phyloP scores from a whole-genome alignment of 2,888 invertebrate genomes.

The Polyommatus icarus region DNA sequence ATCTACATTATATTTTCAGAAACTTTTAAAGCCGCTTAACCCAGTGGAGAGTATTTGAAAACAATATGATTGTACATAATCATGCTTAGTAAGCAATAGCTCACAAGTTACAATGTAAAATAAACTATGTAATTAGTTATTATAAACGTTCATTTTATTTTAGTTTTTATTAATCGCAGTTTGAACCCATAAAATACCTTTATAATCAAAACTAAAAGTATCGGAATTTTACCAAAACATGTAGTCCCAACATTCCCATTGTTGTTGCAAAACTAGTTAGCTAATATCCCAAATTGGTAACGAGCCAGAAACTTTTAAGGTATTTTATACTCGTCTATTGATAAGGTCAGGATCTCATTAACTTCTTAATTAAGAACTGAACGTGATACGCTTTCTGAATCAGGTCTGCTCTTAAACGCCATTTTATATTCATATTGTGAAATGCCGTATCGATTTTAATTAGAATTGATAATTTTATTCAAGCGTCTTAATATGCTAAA shows the following conservation, averaged over 20 bases:
- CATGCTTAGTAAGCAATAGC: no score
- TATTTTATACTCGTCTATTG: conserved; percentile 54
- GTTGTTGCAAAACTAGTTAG: conserved; percentile 3
- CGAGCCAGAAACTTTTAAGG: conserved; percentile 30
- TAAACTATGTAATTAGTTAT: no score
- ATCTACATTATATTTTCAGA: no score
- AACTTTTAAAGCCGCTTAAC: no score
- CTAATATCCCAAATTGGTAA: neutral
- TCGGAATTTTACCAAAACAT: neutral
- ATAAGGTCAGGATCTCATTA: conserved; percentile 66
- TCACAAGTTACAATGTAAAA: no score
- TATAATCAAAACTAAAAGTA: neutral
- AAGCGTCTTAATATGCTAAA: no score
- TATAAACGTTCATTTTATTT: no score
- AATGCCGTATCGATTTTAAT: conserved; percentile 12
- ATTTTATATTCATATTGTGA: conserved; percentile 12
- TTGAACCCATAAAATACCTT: neutral
- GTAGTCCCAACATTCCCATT: neutral
- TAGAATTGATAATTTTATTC: neutral
- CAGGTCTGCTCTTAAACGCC: conserved; percentile 40
- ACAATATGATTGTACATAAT: no score
- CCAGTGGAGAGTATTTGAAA: no score
- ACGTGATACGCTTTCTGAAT: conserved; percentile 64
- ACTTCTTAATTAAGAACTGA: conserved; percentile 70
- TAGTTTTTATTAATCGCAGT: no score